Conservation (phyloP, 1,140 invertebrate species). For the Helicoverpa zea region DNA sequence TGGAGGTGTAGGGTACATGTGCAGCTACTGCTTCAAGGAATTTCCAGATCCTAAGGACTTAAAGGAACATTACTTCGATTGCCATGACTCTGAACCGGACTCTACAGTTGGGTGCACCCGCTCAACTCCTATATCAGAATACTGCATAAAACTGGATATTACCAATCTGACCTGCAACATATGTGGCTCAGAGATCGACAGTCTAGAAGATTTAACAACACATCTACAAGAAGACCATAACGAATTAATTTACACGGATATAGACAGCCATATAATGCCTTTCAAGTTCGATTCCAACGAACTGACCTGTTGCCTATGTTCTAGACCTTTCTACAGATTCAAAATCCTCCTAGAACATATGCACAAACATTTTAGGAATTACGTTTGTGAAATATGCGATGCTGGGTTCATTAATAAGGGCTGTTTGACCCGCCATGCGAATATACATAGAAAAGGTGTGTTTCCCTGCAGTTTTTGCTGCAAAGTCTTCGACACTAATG, state of each 20-base stretch:
- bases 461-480: slow-evolving; percentile 59
- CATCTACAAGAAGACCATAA: slow-evolving; percentile 56
- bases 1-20: slow-evolving; percentile 63
- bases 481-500: slow-evolving; percentile 57
- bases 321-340: slow-evolving; percentile 55
- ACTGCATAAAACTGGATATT: slow-evolving; percentile 64
- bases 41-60: slow-evolving; percentile 65
- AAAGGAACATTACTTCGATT: slow-evolving; percentile 64
- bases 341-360: slow-evolving; percentile 63
- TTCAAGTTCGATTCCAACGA: slow-evolving; percentile 57
- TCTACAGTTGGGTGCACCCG: slow-evolving; percentile 55
- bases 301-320: slow-evolving; percentile 53
- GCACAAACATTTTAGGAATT: slow-evolving; percentile 65
- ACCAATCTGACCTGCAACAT: slow-evolving; percentile 61
- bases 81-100: slow-evolving; percentile 53
- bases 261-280: slow-evolving; percentile 52
- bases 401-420: slow-evolving; percentile 57
- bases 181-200: slow-evolving; percentile 52
- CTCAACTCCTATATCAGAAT: slow-evolving; percentile 56
- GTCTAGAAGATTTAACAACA: slow-evolving; percentile 51
- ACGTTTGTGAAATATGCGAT: slow-evolving; percentile 64
- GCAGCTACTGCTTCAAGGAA: slow-evolving; percentile 66
- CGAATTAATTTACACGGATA: slow-evolving; percentile 53
- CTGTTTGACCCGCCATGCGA: slow-evolving; percentile 50
- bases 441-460: slow-evolving; percentile 52